Conservation (phyloP, 2,888 invertebrate species). For the Temnothorax unifasciatus region DNA sequence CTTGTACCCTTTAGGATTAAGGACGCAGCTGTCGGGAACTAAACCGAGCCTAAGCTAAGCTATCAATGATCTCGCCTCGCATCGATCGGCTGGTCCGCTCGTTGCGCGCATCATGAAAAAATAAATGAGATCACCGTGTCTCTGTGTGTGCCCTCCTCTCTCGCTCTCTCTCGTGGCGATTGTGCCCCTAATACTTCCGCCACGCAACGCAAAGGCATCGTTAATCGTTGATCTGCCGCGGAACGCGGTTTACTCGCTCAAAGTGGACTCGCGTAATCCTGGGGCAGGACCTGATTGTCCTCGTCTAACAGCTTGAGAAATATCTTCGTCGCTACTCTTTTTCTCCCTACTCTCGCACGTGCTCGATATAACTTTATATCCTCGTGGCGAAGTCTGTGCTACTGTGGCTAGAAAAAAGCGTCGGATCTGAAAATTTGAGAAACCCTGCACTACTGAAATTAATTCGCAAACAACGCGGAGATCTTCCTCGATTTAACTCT, state of each 20-base stretch:
- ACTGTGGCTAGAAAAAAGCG: neutral
- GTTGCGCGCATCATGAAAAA: slow-evolving; percentile 60
- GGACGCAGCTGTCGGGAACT: slow-evolving; percentile 35
- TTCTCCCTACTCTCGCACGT: neutral
- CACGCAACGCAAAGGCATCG: slow-evolving; percentile 55
- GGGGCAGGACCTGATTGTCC: slow-evolving; percentile 38
- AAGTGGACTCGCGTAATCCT: slow-evolving; percentile 44
- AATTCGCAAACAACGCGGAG: neutral
- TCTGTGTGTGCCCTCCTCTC: neutral
- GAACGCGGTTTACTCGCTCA: slow-evolving; percentile 36
- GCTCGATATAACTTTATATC: neutral
- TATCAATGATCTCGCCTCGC: slow-evolving; percentile 43
- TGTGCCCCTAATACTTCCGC: slow-evolving; percentile 51
- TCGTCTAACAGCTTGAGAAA: slow-evolving; percentile 59
- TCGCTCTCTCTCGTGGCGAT: slow-evolving; percentile 41
- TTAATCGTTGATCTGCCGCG: slow-evolving; percentile 66
- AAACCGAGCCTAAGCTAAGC: slow-evolving; percentile 35
- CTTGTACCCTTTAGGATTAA: slow-evolving; percentile 27
- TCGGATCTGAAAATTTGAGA: neutral
- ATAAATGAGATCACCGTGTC: slow-evolving; percentile 77
- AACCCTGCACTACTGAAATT: neutral
- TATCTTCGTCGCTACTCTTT: slow-evolving; percentile 63
- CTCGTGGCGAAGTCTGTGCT: neutral
- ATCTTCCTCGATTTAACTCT: neutral
- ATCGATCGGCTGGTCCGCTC: slow-evolving; percentile 55